phyloP scores from a whole-genome alignment of 2,113 vertebrate species.

The Todiramphus chloris region DNA sequence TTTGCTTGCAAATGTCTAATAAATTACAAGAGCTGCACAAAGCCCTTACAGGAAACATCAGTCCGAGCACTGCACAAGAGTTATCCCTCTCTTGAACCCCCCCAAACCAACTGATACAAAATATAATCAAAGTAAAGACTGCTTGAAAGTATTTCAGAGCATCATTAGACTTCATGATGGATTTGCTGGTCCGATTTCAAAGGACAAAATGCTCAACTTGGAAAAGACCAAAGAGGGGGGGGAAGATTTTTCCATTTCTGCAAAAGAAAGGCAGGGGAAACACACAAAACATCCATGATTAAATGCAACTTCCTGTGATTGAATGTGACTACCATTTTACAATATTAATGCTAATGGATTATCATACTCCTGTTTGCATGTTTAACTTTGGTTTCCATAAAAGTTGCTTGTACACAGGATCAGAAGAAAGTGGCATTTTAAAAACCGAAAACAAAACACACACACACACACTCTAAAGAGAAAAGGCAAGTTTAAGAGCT shows the following conservation, averaged over 20 bases:
- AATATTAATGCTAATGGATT: constrained; percentile 79
- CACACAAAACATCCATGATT: constrained; percentile 69
- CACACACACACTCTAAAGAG: not conserved
- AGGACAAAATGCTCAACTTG: constrained; percentile 13
- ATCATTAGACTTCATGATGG: not conserved
- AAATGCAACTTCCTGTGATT: constrained; percentile 73
- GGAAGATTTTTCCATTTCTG: constrained; percentile 46
- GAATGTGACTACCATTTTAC: constrained; percentile 74
- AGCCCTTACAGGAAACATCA: constrained; percentile 43
- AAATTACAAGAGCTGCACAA: constrained; percentile 33
- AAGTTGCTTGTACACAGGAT: constrained; percentile 55
- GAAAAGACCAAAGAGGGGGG: not conserved
- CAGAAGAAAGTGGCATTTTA: constrained; percentile 51
- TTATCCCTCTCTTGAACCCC: not conserved
- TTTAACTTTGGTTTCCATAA: constrained; percentile 67
- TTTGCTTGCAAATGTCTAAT: constrained; percentile 38
- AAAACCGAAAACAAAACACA: constrained; percentile 22
- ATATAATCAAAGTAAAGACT: not conserved
- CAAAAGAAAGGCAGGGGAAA: constrained; percentile 3
- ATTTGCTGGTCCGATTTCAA: not conserved
- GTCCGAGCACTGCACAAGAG: not conserved
- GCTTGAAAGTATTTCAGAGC: constrained; percentile 25
- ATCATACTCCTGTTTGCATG: constrained; percentile 63
- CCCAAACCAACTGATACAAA: not conserved
- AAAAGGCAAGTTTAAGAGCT: constrained; percentile 45